phyloP scores from a whole-genome alignment of 2,888 invertebrate genomes.

The Antheraea yamamai region DNA sequence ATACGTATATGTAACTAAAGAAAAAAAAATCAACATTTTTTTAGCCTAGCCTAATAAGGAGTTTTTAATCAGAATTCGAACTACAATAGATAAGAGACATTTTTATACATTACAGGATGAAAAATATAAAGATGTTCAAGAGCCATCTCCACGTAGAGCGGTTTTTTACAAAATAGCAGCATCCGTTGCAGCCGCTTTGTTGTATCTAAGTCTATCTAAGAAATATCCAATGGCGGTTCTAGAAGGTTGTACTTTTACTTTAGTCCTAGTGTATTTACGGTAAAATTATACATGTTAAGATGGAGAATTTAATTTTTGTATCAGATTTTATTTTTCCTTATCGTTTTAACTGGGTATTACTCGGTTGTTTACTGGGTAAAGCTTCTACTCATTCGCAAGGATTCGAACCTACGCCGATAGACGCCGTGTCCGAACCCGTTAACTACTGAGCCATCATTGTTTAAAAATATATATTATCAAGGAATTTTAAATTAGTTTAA shows the following conservation, averaged over 20 bases:
- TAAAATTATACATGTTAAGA: background rate
- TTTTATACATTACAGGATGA: constrained; percentile 46
- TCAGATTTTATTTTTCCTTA: background rate
- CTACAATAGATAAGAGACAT: constrained; percentile 4
- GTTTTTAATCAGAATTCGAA: background rate
- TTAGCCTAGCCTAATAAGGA: background rate
- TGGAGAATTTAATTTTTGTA: background rate
- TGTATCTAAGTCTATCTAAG: constrained; percentile 87
- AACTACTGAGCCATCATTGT: background rate
- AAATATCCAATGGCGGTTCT: constrained; percentile 87
- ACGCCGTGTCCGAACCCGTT: too few relatives aligned
- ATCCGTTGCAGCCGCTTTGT: constrained; percentile 86
- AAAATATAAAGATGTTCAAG: constrained; percentile 50
- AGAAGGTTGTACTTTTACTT: constrained; percentile 77
- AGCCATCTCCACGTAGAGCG: constrained; percentile 87
- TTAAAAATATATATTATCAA: too few relatives aligned
- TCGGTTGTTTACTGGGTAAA: too few relatives aligned
- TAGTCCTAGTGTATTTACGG: background rate
- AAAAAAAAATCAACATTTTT: too few relatives aligned
- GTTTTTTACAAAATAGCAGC: constrained; percentile 88
- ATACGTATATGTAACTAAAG: too few relatives aligned
- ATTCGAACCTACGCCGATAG: too few relatives aligned
- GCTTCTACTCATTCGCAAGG: too few relatives aligned
- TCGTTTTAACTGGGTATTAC: background rate
- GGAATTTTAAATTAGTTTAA: too few relatives aligned